Evolutionary conservation across 2,113 vertebrate genomes (phyloP).

Genomic region (Plectropomus leopardus): DNA sequence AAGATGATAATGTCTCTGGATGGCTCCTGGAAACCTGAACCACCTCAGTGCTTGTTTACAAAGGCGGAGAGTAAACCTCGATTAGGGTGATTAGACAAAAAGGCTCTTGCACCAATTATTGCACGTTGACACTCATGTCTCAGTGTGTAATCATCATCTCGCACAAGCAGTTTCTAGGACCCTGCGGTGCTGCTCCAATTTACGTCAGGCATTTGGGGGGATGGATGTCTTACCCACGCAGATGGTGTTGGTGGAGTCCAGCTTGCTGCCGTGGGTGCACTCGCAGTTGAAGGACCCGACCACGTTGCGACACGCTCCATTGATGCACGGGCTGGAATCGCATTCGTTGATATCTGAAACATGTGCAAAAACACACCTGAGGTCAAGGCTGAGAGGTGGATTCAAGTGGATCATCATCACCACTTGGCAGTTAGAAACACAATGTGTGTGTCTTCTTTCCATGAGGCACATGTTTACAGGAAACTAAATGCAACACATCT

Average conservation of each 20-base stretch:
- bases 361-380: constrained; percentile 40
- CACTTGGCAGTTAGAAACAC: background rate
- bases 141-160: constrained; percentile 16
- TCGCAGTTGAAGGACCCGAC: constrained; percentile 93
- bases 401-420: constrained; percentile 4
- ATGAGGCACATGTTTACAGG: constrained; percentile 49
- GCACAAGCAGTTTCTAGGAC: constrained; percentile 6
- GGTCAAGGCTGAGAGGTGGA: constrained; percentile 22
- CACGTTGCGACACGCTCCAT: constrained; percentile 91
- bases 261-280: constrained; percentile 91
- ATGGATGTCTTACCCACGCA: constrained; percentile 89
- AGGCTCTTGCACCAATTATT: background rate
- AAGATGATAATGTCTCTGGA: constrained; percentile 35
- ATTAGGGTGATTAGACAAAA: constrained; percentile 23
- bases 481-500: constrained; percentile 55
- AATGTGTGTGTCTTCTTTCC: constrained; percentile 19
- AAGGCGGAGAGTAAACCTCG: background rate
- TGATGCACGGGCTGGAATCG: constrained; percentile 91
- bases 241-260: constrained; percentile 92
- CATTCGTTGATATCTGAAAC: constrained; percentile 93
- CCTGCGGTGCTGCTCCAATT: constrained; percentile 5
- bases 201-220: background rate
- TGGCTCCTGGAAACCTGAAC: constrained; percentile 24
- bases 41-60: constrained; percentile 47
- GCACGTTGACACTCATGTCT: background rate